Conservation (phyloP, 2,797 vertebrate species). For the Sorex maritimensis region DNA sequence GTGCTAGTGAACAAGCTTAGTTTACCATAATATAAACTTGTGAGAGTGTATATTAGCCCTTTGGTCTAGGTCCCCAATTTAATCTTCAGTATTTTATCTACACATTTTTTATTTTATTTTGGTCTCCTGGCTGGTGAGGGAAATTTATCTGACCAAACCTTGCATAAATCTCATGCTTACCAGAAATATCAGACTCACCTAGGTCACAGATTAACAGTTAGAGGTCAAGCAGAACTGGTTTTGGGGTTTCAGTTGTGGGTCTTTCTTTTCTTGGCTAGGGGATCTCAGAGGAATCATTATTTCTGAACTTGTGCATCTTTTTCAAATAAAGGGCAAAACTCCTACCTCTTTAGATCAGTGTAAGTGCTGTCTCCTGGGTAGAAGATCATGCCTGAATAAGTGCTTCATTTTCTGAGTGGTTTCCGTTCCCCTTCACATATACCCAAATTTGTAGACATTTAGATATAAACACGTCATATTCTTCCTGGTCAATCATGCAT, state of each 20-base stretch:
- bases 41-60: no score
- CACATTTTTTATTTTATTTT: not conserved
- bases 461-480: not conserved
- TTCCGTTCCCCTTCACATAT: not conserved
- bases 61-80: no score
- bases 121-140: not conserved
- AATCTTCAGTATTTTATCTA: no score
- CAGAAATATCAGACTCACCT: not conserved
- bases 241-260: not conserved
- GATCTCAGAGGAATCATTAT: not conserved
- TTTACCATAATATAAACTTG: no score
- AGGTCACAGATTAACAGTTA: not conserved
- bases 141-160: not conserved
- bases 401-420: not conserved
- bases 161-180: not conserved
- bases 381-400: not conserved
- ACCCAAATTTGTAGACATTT: not conserved
- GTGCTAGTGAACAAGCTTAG: no score
- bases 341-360: not conserved
- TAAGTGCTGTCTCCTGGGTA: not conserved
- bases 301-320: not conserved
- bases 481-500: not conserved
- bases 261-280: not conserved
- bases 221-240: not conserved
- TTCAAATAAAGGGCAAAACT: not conserved